phyloP scores from a whole-genome alignment of 2,888 invertebrate species.

The Drosophila percnosoma region DNA sequence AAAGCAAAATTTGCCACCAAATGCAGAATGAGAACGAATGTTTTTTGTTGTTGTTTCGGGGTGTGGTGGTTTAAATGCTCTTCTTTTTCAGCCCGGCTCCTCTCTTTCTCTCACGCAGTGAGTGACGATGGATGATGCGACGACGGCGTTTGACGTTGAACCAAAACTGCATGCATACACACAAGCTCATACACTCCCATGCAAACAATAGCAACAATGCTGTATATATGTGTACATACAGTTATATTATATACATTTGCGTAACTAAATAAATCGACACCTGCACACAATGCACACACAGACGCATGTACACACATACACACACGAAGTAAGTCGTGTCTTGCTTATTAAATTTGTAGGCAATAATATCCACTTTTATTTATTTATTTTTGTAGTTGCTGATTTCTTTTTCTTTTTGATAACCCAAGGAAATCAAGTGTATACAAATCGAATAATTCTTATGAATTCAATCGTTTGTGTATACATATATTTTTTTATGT shows the following conservation, averaged over 20 bases:
- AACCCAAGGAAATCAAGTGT: background rate
- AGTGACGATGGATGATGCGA: slow-evolving; percentile 13
- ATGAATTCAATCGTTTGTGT: background rate
- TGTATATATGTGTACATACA: slow-evolving; percentile 13
- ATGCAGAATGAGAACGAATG: slow-evolving; percentile 2
- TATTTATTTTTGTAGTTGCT: background rate
- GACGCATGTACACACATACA: slow-evolving; percentile 35
- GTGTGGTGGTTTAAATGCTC: slow-evolving; percentile 25
- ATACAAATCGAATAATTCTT: background rate
- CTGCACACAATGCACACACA: slow-evolving; percentile 28
- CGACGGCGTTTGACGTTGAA: slow-evolving; percentile 20
- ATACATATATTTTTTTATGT: background rate
- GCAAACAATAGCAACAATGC: background rate
- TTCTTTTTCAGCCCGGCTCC: background rate
- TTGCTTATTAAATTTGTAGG: slow-evolving; percentile 21
- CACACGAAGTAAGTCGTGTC: slow-evolving; percentile 42
- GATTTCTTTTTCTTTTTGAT: background rate
- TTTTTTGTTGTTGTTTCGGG: slow-evolving; percentile 1
- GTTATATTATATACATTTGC: slow-evolving; percentile 1
- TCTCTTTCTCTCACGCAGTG: background rate
- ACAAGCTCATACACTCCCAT: slow-evolving; percentile 1
- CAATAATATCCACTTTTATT: slow-evolving; percentile 6
- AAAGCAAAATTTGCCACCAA: background rate
- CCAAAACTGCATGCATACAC: slow-evolving; percentile 21
- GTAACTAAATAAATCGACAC: slow-evolving; percentile 43